Conservation (phyloP, 2,888 invertebrate genomes). For the Mythimna lalbum region DNA sequence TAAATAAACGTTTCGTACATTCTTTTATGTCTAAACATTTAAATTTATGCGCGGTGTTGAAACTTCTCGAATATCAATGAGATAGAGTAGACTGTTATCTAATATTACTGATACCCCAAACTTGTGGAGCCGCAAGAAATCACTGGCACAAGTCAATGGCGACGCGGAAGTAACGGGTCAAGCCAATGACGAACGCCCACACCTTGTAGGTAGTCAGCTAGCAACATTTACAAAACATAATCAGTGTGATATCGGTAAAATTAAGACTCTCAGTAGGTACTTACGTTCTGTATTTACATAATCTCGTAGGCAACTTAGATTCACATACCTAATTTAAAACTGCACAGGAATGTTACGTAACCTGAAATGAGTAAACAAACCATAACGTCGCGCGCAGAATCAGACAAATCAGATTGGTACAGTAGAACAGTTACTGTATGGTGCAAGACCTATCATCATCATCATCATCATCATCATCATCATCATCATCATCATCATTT, state of each 20-base stretch:
- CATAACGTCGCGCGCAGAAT: slow-evolving; percentile 1
- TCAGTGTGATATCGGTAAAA: slow-evolving; percentile 34
- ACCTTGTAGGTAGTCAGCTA: slow-evolving; percentile 19
- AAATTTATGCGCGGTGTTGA: slow-evolving; percentile 38
- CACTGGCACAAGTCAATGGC: slow-evolving; percentile 52
- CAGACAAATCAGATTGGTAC: not conserved
- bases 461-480: no score
- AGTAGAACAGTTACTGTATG: not conserved
- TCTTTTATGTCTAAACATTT: slow-evolving; percentile 34
- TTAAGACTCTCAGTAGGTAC: not conserved
- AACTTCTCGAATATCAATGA: slow-evolving; percentile 56
- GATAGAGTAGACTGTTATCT: slow-evolving; percentile 58
- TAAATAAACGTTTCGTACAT: slow-evolving; percentile 29
- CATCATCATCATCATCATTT: no score
- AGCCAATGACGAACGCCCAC: slow-evolving; percentile 69
- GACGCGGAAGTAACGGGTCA: slow-evolving; percentile 74
- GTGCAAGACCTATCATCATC: no score
- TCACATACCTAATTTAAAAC: slow-evolving; percentile 5
- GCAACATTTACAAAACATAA: slow-evolving; percentile 43
- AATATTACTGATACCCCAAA: slow-evolving; percentile 57
- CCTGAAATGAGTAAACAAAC: slow-evolving; percentile 19
- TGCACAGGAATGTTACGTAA: slow-evolving; percentile 9
- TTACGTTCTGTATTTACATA: not conserved
- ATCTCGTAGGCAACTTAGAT: slow-evolving; percentile 3
- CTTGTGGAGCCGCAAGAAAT: slow-evolving; percentile 52